Evolutionary conservation across 1,140 invertebrate species (phyloP), one percentile per base, ranked within the genome.

Genomic region (Calephelis nemesis): DNA sequence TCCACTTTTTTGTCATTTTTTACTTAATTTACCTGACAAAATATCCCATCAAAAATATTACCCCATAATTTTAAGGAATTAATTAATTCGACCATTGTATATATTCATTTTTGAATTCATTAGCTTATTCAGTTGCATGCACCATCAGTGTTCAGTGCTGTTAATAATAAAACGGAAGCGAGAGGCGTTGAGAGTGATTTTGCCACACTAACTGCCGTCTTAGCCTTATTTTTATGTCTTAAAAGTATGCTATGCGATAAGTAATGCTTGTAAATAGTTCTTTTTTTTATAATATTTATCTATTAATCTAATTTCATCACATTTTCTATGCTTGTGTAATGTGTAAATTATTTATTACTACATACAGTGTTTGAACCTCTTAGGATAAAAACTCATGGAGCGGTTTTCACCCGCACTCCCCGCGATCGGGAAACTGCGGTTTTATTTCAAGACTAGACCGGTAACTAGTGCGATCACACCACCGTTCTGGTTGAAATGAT

Each of bases 181-280:
- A 73, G 71, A 74, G 74, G 80, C 74, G 71, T 64, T 75, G 74
- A 78, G 81, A 76, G 81, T 87, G 78, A 83, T 80, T 74, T 82
- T 74, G 81, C 67, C 82, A 87, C 84, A 88, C 85, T 89, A 89
- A 89, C 82, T 85, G 73, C 72, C 78, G 77, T 85, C 74, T 79
- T 62, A 45, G 42, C 40, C 52, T 50, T 39, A 58, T 45, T 66
- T 50, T 66, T 10, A 52, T 66, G 50, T 66, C 30, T 11, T 39
- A 39, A n/a, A 11, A 47, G 15, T 47, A 47, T 64, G 49, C 50
- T 66, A 30, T 66, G 50, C 39, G 10, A 40, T 52, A 45, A 52
- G 48, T 64, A 42, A 63, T 47, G n/a, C 10, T 47, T 63, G 62
- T 47, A 64, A 30, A 39, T 48, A 11, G 48, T 19, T 64, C 48